Base-by-base conservation (phyloP, 2,888 invertebrate genomes). In the Leucophenga montana region DNA sequence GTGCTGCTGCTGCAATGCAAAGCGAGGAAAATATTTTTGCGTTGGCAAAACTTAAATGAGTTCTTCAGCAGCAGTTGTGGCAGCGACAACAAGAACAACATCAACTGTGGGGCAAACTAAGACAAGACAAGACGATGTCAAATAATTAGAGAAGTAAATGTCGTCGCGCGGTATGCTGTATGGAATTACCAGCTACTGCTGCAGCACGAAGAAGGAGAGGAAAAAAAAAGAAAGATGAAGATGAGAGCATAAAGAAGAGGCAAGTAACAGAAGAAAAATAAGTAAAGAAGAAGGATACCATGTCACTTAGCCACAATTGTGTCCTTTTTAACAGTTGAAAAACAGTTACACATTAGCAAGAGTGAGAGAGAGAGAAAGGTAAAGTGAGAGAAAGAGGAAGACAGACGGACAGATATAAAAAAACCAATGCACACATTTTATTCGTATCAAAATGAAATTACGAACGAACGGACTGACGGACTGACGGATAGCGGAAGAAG, bases 51-150 rank as follows among this genome's bases (percentile, higher is more conserved):
- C 22, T 70, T 66, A 78, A 73, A 76, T 80, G 74, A 77, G 78
- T 80, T 82, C 80, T 82, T 80, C 75, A 75, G 78, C 70, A 67
- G 5, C 13, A 61, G 62, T 16, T 44, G 16, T 27, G 46, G 3
- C 61, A 33, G 14, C 61, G 5, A 13, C 75, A 68, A 59, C 71
- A 68, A 27, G 48, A 71, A 57, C 31, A 71, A 14, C 56, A 27
- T 1, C 56, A 13, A 27, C 56, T 18, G 20, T 1, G 18, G 9
- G 27, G 22, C 56, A 56, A 27, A 56, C 8, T 39, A 8, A 8
- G 11, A 39, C 39, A 39, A 39, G 39, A 39, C 39, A 39, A 39
- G 11, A 39, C 11, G 39, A 39, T 61, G 61, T 61, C 56, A 56
- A 56, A 56, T 56, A 56, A 56, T 56, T 56, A 56, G 61, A 14